Evolutionary conservation across 2,797 vertebrate species (phyloP).

Genomic region (Melanotaenia boesemani): DNA sequence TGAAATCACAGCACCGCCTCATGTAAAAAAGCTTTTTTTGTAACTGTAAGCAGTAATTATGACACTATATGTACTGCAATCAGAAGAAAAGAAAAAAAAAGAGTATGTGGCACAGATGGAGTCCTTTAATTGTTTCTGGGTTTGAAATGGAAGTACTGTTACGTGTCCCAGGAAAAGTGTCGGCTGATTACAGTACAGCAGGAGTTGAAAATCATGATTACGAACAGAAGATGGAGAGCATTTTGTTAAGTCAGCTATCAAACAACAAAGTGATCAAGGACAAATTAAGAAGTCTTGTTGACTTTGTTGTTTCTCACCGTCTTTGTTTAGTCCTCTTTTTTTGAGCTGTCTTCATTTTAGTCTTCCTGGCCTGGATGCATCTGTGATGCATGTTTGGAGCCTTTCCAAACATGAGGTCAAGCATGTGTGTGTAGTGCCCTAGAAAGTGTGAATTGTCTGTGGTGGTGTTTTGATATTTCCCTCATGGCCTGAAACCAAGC

Average conservation of each 20-base stretch:
- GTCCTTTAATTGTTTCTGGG: conserved; percentile 53
- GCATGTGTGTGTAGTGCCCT: conserved; percentile 37
- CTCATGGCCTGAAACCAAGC: conserved; percentile 27
- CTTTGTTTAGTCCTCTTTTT: conserved; percentile 68
- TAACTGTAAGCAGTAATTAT: conserved; percentile 57
- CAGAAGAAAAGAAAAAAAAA: conserved; percentile 26
- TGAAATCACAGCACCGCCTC: conserved; percentile 32
- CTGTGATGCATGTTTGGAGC: conserved; percentile 59
- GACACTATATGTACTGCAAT: conserved; percentile 50
- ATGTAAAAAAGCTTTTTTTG: conserved; percentile 41
- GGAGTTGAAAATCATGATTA: conserved; percentile 50
- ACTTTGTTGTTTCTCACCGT: conserved; percentile 57
- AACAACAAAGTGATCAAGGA: conserved; percentile 67
- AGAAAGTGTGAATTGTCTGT: conserved; percentile 37
- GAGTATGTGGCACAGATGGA: conserved; percentile 45
- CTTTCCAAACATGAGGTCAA: conserved; percentile 51
- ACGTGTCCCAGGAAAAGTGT: conserved; percentile 43
- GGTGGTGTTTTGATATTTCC: conserved; percentile 55
- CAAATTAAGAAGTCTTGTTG: conserved; percentile 49
- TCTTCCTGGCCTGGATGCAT: conserved; percentile 70
- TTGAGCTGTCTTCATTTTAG: conserved; percentile 51
- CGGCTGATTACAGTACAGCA: conserved; percentile 62
- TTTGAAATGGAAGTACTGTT: conserved; percentile 40
- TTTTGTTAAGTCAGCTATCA: conserved; percentile 42
- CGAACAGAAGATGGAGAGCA: conserved; percentile 32